phyloP scores from a whole-genome alignment of 1,140 invertebrate species.

The Drosophila sturtevanti region DNA sequence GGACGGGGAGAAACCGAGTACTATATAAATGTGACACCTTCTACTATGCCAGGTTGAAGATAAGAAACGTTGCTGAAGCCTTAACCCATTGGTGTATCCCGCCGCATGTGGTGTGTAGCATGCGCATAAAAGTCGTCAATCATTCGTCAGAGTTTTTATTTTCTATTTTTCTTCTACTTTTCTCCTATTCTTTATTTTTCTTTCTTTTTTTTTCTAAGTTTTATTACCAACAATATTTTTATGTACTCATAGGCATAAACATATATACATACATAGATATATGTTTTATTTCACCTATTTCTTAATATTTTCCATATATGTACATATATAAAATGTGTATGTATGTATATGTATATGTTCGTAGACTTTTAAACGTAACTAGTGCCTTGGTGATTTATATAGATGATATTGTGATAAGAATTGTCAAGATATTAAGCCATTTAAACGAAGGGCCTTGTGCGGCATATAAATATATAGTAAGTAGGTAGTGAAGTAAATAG shows the following conservation, averaged over 20 bases:
- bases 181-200: slow-evolving; percentile 19
- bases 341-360: not conserved
- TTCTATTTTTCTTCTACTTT: slow-evolving; percentile 15
- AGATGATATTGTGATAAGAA: slow-evolving; percentile 47
- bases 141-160: slow-evolving; percentile 65
- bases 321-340: slow-evolving; percentile 26
- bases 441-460: slow-evolving; percentile 51
- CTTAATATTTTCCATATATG: slow-evolving; percentile 21
- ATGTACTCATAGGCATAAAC: not conserved
- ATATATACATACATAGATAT: too few species aligned
- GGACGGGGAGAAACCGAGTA: slow-evolving; percentile 1
- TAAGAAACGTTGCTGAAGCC: slow-evolving; percentile 39
- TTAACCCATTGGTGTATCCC: slow-evolving; percentile 64
- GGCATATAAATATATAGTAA: slow-evolving; percentile 7
- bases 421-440: slow-evolving; percentile 30
- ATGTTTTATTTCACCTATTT: slow-evolving; percentile 14
- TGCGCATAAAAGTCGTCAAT: slow-evolving; percentile 62
- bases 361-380: slow-evolving; percentile 34
- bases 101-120: slow-evolving; percentile 3
- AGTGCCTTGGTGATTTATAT: slow-evolving; percentile 14
- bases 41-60: slow-evolving; percentile 27
- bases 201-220: slow-evolving; percentile 30
- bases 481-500: slow-evolving; percentile 35
- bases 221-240: slow-evolving; percentile 14
- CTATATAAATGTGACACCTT: slow-evolving; percentile 44